Base-by-base conservation (phyloP, 1,140 invertebrate genomes). In the Oryctes rhinoceros region DNA sequence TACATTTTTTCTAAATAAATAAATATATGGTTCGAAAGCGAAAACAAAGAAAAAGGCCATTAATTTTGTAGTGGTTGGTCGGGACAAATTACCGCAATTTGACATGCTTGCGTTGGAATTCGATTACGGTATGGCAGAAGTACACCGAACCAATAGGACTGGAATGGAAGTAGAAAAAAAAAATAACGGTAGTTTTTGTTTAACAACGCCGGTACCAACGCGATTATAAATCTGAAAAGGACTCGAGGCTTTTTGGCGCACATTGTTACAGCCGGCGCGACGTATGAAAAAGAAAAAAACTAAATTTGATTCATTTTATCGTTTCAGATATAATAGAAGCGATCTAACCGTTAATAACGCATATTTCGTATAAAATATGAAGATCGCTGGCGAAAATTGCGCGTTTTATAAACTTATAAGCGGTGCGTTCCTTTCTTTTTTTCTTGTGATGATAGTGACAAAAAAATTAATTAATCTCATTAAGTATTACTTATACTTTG, bases 181-280 rank as follows among this genome's bases (percentile, higher is more conserved):
- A n/a, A n/a, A 18, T 7, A 59, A 18, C 53, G 53, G 13, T 59
- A 59, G 53, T 59, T 59, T 59, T 59, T 59, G 53, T 59, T 59
- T 59, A 6, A 59, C 53, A 59, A 18, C 18, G 53, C 15, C 53
- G 53, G 15, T 59, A 59, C 53, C 53, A 1, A 59, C 53, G 53
- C 53, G 53, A 59, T 59, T 59, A 59, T 59, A 59, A 59, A 59
- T 59, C 53, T 59, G 53, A 59, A 59, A 44, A 44, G 39, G 39
- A 44, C 39, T 44, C 5, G 39, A 44, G 39, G 39, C 39, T 44
- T 44, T n/a, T 44, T 59, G 53, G 15, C 53, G 53, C 5, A 10
- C 9, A 44, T 59, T 59, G 53, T 59, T 59, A 59, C 5, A 44
- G 9, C 39, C 39, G 5, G 9, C 53, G 15, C 53, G 53, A n/a